Base-by-base conservation (phyloP, 2,797 vertebrate species). In the Austrolebias charrua region DNA sequence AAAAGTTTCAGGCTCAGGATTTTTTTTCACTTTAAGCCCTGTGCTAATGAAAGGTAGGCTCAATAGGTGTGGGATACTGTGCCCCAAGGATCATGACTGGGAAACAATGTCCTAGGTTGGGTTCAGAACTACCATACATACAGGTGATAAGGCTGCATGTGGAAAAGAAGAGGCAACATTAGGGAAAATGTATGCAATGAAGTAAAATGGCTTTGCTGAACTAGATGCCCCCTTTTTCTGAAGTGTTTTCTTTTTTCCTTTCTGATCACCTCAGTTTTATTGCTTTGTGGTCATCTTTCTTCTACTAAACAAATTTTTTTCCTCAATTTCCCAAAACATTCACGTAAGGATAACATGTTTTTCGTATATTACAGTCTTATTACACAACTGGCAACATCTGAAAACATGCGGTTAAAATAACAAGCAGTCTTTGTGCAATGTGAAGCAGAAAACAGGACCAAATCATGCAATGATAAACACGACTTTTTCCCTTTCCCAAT, bases 331-430 rank as follows among this genome's bases (percentile, higher is more conserved):
- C 42, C 57, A 64, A 63, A 68, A 55, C 43, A 51, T 67, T 72
- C 63, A 40, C 56, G 63, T 71, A 67, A 65, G 55, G 59, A 62
- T 28, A 24, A 55, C 54, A 66, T 72, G 55, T 73, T 87, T 76
- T 71, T 73, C 65, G 48, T 66, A 63, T 65, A 87, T 90, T 85
- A 81, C 78, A 70, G 55, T 77, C 72, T 58, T 81, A 73, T 89
- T 91, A 82, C 64, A 75, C 55, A 67, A 80, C 80, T 79, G 75
- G 66, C 48, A 65, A 69, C 74, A 76, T 78, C 60, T 67, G 51
- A 87, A 90, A 89, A 88, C 85, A 87, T 85, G 68, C 80, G 68
- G 80, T 80, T 78, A 86, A 88, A 87, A 89, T 92, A 92, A 92
- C 86, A 90, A 83, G 86, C 87, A 51, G 79, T 66, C 78, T 76